Percentiles rank a stretch among this genome's conserved stretches.
phyloP scores from a whole-genome alignment of 2,113 vertebrate genomes.

The Isichthys henryi region DNA sequence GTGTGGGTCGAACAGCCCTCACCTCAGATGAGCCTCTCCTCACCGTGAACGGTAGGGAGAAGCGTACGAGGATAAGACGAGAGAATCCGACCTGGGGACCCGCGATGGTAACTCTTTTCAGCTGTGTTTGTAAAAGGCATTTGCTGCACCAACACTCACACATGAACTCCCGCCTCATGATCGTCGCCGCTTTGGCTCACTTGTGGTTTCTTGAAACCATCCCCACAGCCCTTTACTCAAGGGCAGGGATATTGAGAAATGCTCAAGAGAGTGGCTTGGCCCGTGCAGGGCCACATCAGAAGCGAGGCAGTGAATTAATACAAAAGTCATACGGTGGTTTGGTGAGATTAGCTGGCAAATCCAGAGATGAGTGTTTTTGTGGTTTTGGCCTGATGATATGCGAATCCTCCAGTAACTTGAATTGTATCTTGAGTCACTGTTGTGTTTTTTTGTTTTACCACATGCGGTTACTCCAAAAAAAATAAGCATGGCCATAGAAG shows the following conservation, averaged over 20 bases:
- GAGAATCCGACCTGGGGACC: not conserved
- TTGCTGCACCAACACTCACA: constrained; percentile 6
- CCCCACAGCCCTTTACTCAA: constrained; percentile 27
- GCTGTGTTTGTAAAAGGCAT: constrained; percentile 34
- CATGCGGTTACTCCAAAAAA: not conserved
- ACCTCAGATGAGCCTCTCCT: constrained; percentile 1
- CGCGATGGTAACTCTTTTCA: constrained; percentile 31
- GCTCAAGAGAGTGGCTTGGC: not conserved
- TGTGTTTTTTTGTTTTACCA: not conserved
- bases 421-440: not conserved
- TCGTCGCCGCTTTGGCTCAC: not conserved
- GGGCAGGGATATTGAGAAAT: constrained; percentile 28
- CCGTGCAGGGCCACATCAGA: not conserved
- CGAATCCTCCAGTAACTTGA: not conserved
- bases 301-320: not conserved
- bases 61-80: constrained; percentile 12
- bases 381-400: not conserved
- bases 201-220: constrained; percentile 30
- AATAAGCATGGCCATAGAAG: not conserved
- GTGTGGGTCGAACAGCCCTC: not conserved
- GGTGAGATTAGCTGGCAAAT: not conserved
- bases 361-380: not conserved
- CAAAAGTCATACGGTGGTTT: not conserved
- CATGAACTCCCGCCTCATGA: constrained; percentile 28
- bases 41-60: not conserved